A percentile compares a stretch with the other conserved stretches of the same genome.
phyloP scores from a whole-genome alignment of 2,797 vertebrate genomes.

The Scyliorhinus canicula region DNA sequence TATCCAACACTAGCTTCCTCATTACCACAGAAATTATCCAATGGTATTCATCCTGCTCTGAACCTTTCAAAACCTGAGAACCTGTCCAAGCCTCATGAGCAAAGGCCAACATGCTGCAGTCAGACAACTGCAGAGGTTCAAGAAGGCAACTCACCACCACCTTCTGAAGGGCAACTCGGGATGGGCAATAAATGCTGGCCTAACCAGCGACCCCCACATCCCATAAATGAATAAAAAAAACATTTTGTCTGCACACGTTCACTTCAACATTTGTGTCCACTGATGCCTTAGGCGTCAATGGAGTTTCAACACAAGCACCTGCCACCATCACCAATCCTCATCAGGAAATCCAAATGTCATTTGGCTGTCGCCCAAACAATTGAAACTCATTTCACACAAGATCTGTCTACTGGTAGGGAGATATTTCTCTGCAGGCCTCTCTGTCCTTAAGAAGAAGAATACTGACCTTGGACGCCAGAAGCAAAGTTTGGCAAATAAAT shows the following conservation, averaged over 20 bases:
- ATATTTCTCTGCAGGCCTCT: neutral
- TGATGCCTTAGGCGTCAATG: neutral
- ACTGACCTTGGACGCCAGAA: neutral
- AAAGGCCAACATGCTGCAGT: neutral
- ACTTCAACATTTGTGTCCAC: neutral
- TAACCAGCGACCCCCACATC: too few relatives aligned
- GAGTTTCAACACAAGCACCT: neutral
- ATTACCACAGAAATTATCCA: neutral
- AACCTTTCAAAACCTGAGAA: neutral
- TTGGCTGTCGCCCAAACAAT: neutral
- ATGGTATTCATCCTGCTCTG: neutral
- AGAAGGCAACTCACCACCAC: too few relatives aligned
- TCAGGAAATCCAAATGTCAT: neutral
- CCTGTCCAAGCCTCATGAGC: neutral
- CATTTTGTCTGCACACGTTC: neutral
- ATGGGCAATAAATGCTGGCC: too few relatives aligned
- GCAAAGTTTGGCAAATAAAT: neutral
- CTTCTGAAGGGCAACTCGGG: too few relatives aligned
- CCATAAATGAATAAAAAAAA: too few relatives aligned
- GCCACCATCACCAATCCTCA: neutral
- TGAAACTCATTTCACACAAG: neutral
- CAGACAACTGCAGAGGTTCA: too few relatives aligned
- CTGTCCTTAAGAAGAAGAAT: neutral
- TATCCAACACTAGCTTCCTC: neutral
- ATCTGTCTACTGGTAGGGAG: neutral